Evolutionary conservation across 2,888 invertebrate genomes (phyloP), one percentile per base, ranked within the genome.

Genomic region (Tipula helvola): DNA sequence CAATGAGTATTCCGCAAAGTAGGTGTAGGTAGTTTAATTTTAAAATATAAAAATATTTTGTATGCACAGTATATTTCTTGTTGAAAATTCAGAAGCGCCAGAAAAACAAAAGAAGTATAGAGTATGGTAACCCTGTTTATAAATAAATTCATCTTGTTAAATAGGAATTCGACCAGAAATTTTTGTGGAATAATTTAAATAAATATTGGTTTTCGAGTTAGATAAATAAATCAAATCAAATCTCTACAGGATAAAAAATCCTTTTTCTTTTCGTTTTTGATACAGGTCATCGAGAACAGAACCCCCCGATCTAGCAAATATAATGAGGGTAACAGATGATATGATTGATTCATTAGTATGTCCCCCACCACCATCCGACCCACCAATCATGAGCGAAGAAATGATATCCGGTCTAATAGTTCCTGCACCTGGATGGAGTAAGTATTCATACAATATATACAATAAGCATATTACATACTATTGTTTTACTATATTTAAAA

Each of bases 331-430:
- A 88, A 97, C 97, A n/a, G 98, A 98, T 91, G 97, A 97, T 91
- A 97, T 97, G 93, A 98, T 98, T 91, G 97, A 98, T 92, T 97
- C 96, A 89, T 94, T 98, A 90, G 97, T 98, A 88, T 98, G 98
- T 92, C 98, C 98, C 87, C 98, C 98, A 87, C 98, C 99, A 88
- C 98, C 99, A 87, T 95, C 95, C 88, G 98, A 98, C 91, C 98
- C 98, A 88, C 96, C 97, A 87, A 96, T 96, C 91, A 97, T 97
- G 92, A 97, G 96, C 90, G 98, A 98, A 92, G 97, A 98, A 93
- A 97, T 97, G 96, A 97, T 99, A 91, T 97, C 97, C 88, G 97
- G 97, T 87, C 95, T 99, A 90, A 98, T 98, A 91, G 98, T 99
- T 88, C 98, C 98, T 36, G 98, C 98, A 87, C 99, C 98, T 87